Percentiles rank a stretch among this genome's conserved stretches.
These are phyloP conservation scores for Mormyrops attenuatus DNA, from an alignment of 2,797 vertebrate genomes.

Conservation along the genomic window DNA sequence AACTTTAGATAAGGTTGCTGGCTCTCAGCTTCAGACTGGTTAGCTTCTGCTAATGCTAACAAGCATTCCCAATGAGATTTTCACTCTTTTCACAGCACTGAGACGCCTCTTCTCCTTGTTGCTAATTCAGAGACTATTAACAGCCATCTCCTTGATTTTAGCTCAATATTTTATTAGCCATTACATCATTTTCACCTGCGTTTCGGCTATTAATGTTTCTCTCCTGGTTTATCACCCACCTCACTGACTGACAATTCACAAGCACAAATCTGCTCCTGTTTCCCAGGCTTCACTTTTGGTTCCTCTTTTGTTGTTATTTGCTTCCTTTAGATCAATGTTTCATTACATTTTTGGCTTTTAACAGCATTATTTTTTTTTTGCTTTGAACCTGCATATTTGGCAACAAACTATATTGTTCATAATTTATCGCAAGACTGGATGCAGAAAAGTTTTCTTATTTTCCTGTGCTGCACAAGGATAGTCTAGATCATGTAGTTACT, in stretches of 20 bases:
- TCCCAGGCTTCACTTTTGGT: not conserved
- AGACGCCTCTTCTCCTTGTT: not conserved
- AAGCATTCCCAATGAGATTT: not conserved
- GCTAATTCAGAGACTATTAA: not conserved
- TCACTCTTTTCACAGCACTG: not conserved
- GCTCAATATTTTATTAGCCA: not conserved
- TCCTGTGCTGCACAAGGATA: too few species aligned
- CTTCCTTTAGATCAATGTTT: not conserved
- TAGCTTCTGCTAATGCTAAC: not conserved
- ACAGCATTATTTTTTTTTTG: not conserved
- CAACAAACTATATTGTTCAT: not conserved
- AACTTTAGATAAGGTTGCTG: not conserved
- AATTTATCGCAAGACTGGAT: not conserved
- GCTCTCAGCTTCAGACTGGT: not conserved
- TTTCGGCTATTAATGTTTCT: not conserved
- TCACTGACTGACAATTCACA: not conserved
- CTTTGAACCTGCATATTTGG: not conserved
- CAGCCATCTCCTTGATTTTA: not conserved
- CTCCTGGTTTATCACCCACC: not conserved
- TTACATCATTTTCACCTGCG: not conserved
- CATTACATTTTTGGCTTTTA: too few species aligned
- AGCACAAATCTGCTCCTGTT: not conserved
- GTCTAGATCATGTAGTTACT: too few species aligned
- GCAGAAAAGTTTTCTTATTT: not conserved
- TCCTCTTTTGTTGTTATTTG: not conserved